These are phyloP conservation scores for Eretmocerus hayati DNA, from an alignment of 2,888 invertebrate genomes.

Conservation along the genomic window DNA sequence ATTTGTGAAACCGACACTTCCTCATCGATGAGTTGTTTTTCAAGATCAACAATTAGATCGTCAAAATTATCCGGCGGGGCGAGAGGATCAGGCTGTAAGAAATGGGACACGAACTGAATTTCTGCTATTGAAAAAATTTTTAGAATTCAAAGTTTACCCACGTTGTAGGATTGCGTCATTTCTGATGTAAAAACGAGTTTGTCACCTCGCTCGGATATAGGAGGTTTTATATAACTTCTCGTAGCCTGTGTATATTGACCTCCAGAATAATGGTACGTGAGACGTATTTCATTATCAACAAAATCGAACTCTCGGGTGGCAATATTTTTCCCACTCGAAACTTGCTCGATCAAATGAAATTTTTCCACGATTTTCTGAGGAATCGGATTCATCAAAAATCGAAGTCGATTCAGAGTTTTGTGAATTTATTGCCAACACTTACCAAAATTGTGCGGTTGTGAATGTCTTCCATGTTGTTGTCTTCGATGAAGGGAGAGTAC, in stretches of 20 bases:
- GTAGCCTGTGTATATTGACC: constrained; percentile 58
- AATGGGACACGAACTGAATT: too few relatives aligned
- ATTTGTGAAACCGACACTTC: constrained; percentile 53
- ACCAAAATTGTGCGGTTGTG: constrained; percentile 30
- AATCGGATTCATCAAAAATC: neutral
- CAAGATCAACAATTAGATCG: constrained; percentile 57
- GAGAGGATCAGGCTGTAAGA: constrained; percentile 55
- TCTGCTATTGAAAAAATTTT: neutral
- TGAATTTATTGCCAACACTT: constrained; percentile 1
- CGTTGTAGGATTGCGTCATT: constrained; percentile 61
- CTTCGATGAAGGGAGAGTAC: constrained; percentile 33
- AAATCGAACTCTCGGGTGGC: constrained; percentile 58
- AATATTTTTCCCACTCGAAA: constrained; percentile 58
- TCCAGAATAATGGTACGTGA: constrained; percentile 59
- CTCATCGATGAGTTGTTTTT: constrained; percentile 58
- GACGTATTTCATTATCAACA: constrained; percentile 54
- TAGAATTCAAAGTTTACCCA: constrained; percentile 36
- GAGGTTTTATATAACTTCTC: constrained; percentile 62
- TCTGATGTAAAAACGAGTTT: constrained; percentile 58
- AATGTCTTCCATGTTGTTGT: constrained; percentile 11
- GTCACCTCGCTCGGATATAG: constrained; percentile 63
- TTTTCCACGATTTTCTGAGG: constrained; percentile 56
- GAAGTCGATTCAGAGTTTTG: neutral
- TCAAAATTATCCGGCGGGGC: constrained; percentile 56
- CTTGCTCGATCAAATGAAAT: constrained; percentile 53